A percentile compares a stretch with the other conserved stretches of the same genome.
Conservation (phyloP, 2,888 invertebrate species). For the Eilema depressum region DNA sequence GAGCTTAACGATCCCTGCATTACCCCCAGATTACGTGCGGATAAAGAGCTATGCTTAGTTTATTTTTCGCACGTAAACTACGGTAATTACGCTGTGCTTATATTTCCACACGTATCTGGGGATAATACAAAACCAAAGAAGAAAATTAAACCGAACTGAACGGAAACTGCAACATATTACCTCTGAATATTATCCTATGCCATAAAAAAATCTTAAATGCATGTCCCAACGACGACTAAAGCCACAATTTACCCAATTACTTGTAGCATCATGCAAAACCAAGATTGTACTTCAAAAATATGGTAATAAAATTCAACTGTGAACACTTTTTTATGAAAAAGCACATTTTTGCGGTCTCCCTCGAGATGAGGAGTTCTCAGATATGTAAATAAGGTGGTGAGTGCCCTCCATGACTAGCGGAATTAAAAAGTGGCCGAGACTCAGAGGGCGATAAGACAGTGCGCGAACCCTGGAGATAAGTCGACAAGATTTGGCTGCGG, state of each 20-base stretch:
- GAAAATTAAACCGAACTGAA: too few species aligned
- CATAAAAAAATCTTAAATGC: not conserved
- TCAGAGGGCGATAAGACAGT: constrained; percentile 35
- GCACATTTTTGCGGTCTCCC: constrained; percentile 25
- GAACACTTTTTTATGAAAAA: constrained; percentile 22
- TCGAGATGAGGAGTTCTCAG: constrained; percentile 51
- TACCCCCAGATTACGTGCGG: too few species aligned
- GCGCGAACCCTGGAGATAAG: constrained; percentile 50
- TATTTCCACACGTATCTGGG: too few species aligned
- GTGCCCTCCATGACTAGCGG: constrained; percentile 47
- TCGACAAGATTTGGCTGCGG: constrained; percentile 40
- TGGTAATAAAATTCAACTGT: constrained; percentile 26
- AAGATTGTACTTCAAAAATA: constrained; percentile 18
- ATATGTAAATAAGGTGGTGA: constrained; percentile 60
- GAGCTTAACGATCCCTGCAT: not conserved
- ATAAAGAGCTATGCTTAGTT: too few species aligned
- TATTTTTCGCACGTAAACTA: not conserved
- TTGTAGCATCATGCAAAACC: not conserved
- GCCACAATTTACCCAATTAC: not conserved
- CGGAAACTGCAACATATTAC: not conserved
- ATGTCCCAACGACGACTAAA: not conserved
- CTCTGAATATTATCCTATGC: too few species aligned
- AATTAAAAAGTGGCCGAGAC: constrained; percentile 57
- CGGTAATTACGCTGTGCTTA: too few species aligned
- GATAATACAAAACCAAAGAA: too few species aligned